These are phyloP conservation scores for Bombus terrestris DNA, from an alignment of 1,140 invertebrate genomes.

Conservation along the genomic window DNA sequence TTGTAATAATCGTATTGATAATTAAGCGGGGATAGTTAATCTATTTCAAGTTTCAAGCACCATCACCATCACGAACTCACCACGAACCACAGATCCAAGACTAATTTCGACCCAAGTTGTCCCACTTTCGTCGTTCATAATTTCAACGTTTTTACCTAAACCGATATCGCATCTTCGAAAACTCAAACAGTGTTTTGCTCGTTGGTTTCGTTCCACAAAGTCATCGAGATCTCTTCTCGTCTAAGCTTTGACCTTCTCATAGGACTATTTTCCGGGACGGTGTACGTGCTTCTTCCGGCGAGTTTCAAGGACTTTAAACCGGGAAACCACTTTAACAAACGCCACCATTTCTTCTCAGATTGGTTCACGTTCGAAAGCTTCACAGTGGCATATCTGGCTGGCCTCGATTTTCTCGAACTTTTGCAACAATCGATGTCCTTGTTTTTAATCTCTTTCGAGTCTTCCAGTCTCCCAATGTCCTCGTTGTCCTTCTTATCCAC, in stretches of 20 bases:
- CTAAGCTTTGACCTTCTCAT: slow-evolving; percentile 45
- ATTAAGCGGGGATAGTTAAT: neutral
- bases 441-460: neutral
- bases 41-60: too few relatives aligned
- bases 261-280: slow-evolving; percentile 44
- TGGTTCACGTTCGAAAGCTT: slow-evolving; percentile 23
- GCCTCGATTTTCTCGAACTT: neutral
- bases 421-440: neutral
- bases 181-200: slow-evolving; percentile 70
- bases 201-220: slow-evolving; percentile 72
- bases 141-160: too few relatives aligned
- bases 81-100: too few relatives aligned
- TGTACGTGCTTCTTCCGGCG: slow-evolving; percentile 41
- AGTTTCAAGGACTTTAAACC: slow-evolving; percentile 66
- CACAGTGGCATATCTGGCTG: slow-evolving; percentile 19
- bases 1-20: neutral
- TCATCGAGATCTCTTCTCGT: slow-evolving; percentile 75
- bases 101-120: neutral
- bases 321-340: slow-evolving; percentile 75
- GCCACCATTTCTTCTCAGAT: slow-evolving; percentile 76
- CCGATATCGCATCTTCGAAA: too few relatives aligned
- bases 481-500: neutral
- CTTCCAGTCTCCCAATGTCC: neutral
- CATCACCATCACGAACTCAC: neutral
- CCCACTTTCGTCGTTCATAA: rapidly evolving